Evolutionary conservation across 2,797 vertebrate species (phyloP).

Genomic region (Carapus acus): DNA sequence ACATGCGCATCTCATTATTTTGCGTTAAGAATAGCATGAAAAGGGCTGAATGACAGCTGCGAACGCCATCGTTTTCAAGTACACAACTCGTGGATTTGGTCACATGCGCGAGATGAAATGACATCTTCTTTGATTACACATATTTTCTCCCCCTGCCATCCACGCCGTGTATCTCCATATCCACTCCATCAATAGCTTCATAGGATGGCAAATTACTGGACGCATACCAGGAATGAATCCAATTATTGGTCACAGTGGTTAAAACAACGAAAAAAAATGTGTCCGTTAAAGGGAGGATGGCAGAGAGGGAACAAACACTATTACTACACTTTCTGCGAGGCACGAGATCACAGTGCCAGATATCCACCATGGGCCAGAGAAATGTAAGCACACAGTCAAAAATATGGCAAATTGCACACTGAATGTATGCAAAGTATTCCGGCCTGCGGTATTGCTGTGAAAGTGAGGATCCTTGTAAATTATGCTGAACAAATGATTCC

Average conservation of each 20-base stretch:
- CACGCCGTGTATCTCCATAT: slow-evolving; percentile 37
- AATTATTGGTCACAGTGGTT: slow-evolving; percentile 49
- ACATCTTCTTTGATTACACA: slow-evolving; percentile 37
- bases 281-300: slow-evolving; percentile 35
- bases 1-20: slow-evolving; percentile 58
- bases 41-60: slow-evolving; percentile 19
- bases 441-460: too few species aligned
- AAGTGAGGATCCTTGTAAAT: too few species aligned
- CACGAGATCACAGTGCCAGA: slow-evolving; percentile 2
- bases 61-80: slow-evolving; percentile 27
- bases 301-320: slow-evolving; percentile 17
- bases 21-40: slow-evolving; percentile 37
- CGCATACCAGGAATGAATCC: slow-evolving; percentile 44
- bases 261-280: slow-evolving; percentile 53
- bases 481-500: too few species aligned
- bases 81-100: slow-evolving; percentile 36
- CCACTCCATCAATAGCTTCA: slow-evolving; percentile 28
- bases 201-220: slow-evolving; percentile 49
- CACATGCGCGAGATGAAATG: slow-evolving; percentile 39
- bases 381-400: not conserved
- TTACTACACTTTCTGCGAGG: slow-evolving; percentile 3
- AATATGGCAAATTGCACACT: too few species aligned
- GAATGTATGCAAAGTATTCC: too few species aligned
- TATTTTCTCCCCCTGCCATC: slow-evolving; percentile 38
- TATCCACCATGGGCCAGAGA: not conserved